A percentile compares a stretch with the other conserved stretches of the same genome.
Evolutionary conservation across 2,888 invertebrate species (phyloP).

Genomic region (Cheilosia vernalis): DNA sequence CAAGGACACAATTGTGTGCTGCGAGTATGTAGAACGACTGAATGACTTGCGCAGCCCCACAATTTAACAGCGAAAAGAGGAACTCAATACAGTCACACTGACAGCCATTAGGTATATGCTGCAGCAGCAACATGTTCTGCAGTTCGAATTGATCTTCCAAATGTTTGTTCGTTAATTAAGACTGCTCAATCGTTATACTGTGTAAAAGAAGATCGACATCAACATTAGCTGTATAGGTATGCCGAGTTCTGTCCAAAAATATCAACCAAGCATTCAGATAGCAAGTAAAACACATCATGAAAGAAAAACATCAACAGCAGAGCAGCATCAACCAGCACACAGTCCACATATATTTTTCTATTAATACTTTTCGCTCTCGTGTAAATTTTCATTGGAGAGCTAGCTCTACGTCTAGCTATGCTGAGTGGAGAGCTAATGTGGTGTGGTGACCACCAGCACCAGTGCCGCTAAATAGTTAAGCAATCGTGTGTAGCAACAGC

Average conservation of each 20-base stretch:
- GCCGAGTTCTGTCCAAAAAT: slow-evolving; percentile 47
- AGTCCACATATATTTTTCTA: slow-evolving; percentile 66
- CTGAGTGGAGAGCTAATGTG: slow-evolving; percentile 17
- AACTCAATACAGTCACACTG: slow-evolving; percentile 27
- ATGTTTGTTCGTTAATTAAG: slow-evolving; percentile 34
- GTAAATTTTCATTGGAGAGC: slow-evolving; percentile 57
- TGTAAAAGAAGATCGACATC: slow-evolving; percentile 22
- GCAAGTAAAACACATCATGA: slow-evolving; percentile 37
- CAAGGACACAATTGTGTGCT: slow-evolving; percentile 58
- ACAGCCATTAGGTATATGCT: slow-evolving; percentile 1
- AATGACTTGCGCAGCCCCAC: slow-evolving; percentile 46
- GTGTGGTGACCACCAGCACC: slow-evolving; percentile 50
- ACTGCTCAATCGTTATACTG: background rate
- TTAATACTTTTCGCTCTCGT: slow-evolving; percentile 53
- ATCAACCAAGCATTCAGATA: slow-evolving; percentile 44
- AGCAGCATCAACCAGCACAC: slow-evolving; percentile 6
- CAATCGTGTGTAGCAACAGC: slow-evolving; percentile 66
- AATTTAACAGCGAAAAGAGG: slow-evolving; percentile 23
- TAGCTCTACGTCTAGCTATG: slow-evolving; percentile 32
- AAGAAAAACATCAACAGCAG: slow-evolving; percentile 12
- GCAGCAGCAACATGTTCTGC: slow-evolving; percentile 13
- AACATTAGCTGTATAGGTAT: background rate
- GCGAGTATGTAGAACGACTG: slow-evolving; percentile 57
- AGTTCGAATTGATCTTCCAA: slow-evolving; percentile 46
- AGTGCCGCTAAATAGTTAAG: slow-evolving; percentile 66